Base-by-base conservation (phyloP, 2,797 vertebrate species). In the Philypnodon macrostomus region DNA sequence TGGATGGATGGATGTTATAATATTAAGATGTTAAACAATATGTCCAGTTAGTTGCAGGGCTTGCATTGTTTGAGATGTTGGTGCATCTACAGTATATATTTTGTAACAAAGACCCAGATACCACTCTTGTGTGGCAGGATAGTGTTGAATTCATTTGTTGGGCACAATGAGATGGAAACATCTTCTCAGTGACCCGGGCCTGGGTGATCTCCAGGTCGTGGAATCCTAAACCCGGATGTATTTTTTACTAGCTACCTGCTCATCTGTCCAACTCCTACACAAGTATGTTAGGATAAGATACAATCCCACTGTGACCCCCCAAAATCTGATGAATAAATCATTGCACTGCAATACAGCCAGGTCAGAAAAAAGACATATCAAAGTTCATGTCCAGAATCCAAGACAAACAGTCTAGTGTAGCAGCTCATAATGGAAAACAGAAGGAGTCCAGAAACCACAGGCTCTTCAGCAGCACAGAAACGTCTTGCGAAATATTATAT, bases 341-440 rank as follows among this genome's bases (percentile, higher is more conserved):
- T 31, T 12, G 16, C 27, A 11, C 16, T 42, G 5, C 11, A 16
- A 46, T 13, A 12, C 17, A 21, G 11, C 24, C 42, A 4, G 33
- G 29, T 40, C 31, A 15, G 12, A 47, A 41, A 50, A 19, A 7
- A 26, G 3, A 42, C 40, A 16, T 31, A n/a, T 18, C 29, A 36
- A 41, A 29, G 13, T 29, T 19, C 38, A 49, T 16, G 12, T 30
- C 35, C 31, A 17, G 11, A 14, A 4, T 44, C 21, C 14, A 46
- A 30, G 16, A 45, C 21, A 21, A 34, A 36, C 29, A 49, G 11
- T 60, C 19, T 18, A 27, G 13, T 24, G 18, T 29, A 27, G 3
- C 33, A 33, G 39, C 50, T 16, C 12, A 17, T 19, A 38, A 38
- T 34, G 16, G 39, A 53, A 58, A 57, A 44, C 18, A 38, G 11